Percentiles rank a stretch among this genome's conserved stretches.
Conservation (phyloP, 2,113 vertebrate genomes). For the Aphyosemion australe region DNA sequence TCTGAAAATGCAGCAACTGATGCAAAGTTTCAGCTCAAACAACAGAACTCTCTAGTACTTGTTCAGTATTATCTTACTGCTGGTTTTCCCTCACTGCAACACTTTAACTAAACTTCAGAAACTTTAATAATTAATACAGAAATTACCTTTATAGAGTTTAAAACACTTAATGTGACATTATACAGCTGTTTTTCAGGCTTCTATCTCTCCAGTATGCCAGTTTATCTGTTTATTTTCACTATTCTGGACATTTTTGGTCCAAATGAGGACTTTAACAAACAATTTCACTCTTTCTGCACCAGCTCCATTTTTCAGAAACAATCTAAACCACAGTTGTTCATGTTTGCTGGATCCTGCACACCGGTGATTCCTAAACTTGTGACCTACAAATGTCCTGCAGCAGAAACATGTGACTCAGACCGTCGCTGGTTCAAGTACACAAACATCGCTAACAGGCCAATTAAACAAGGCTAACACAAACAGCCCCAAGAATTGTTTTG, state of each 20-base stretch:
- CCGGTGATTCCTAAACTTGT: neutral
- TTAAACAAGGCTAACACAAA: too few species aligned
- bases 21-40: conserved; percentile 2
- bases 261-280: neutral
- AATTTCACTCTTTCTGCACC: neutral
- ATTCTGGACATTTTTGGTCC: neutral
- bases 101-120: too few species aligned
- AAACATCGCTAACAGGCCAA: neutral
- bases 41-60: neutral
- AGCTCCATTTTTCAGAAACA: neutral
- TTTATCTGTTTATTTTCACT: neutral
- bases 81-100: neutral
- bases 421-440: neutral
- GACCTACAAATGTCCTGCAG: neutral
- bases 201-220: neutral
- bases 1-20: conserved; percentile 3
- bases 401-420: neutral
- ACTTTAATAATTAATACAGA: too few species aligned
- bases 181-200: too few species aligned
- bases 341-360: neutral
- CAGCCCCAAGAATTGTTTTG: too few species aligned
- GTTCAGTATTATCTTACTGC: neutral
- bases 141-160: neutral
- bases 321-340: too few species aligned
- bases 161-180: neutral